Percentiles rank a stretch among this genome's conserved stretches.
phyloP scores from a whole-genome alignment of 2,888 invertebrate species.

The Platypus cylindrus region DNA sequence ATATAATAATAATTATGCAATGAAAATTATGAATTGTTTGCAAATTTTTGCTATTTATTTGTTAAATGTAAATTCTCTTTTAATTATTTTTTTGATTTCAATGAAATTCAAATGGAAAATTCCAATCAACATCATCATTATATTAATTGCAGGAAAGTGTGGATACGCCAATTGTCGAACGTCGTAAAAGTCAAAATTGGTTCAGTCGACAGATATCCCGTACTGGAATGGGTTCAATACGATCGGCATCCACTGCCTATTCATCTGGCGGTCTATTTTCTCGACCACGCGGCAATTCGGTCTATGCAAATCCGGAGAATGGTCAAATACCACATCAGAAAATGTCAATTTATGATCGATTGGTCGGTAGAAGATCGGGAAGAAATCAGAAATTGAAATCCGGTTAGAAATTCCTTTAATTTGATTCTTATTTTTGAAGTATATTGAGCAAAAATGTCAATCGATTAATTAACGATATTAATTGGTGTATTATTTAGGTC shows the following conservation, averaged over 20 bases:
- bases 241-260: conserved; percentile 76
- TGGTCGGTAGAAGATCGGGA: conserved; percentile 71
- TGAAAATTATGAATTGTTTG: too few relatives aligned
- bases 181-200: conserved; percentile 68
- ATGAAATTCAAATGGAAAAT: too few relatives aligned
- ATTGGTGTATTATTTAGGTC: conserved; percentile 19
- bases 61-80: too few relatives aligned
- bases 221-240: conserved; percentile 72
- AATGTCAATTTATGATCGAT: conserved; percentile 71
- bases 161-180: conserved; percentile 74
- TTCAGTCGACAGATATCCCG: conserved; percentile 73
- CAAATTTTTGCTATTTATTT: too few relatives aligned
- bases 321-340: conserved; percentile 45
- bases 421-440: background rate
- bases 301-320: conserved; percentile 44
- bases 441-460: too few relatives aligned
- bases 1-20: too few relatives aligned
- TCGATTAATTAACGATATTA: too few relatives aligned
- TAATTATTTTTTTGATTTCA: too few relatives aligned
- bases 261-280: conserved; percentile 68
- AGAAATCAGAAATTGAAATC: conserved; percentile 34
- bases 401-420: conserved; percentile 15
- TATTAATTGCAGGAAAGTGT: conserved; percentile 63
- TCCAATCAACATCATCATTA: background rate
- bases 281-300: conserved; percentile 66